Base-by-base conservation (phyloP, 2,797 vertebrate genomes). In the Eremophila alpestris region DNA sequence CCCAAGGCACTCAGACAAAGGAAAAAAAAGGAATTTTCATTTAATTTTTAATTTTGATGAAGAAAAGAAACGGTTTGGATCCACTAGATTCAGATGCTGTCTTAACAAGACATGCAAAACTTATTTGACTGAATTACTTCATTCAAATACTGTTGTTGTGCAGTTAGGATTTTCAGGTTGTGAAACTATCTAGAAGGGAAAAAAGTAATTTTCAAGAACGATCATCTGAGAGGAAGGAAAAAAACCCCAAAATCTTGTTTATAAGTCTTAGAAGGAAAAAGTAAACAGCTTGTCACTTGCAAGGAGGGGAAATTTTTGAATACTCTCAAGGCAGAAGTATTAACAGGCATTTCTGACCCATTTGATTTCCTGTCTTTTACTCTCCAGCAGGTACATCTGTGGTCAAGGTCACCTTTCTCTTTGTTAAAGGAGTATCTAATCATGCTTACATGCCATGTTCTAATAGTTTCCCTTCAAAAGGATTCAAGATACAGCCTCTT, bases 321-420 rank as follows among this genome's bases (percentile, higher is more conserved):
- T 60, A 68, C 40, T 55, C 26, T 45, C 10, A 55, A 52, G 9
- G n/a, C 65, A 79, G 27, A 85, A 78, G 8, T 58, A 32, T 93
- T 46, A 89, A 80, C 19, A 83, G 64, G 54, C 45, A 84, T 68
- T 87, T 95, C 62, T 90, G 69, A 83, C 43, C 26, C 54, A 17
- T 91, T 86, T 88, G 68, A 89, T 93, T 91, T 88, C 3, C 2
- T 54, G 67, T 77, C 80, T 76, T 83, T 46, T 87, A 60, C 69
- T 77, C 69, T 80, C 58, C 68, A 40, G n/a, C 1, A 6, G 15
- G 40, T 59, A 78, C 3, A 3, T 84, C 30, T 8, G 49, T 30
- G 1, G 12, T 62, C 83, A 97, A 97, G 86, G 96, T 97, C 96
- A 95, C 12, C 49, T 49, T 90, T 81, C 32, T 71, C 70, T 82